These are phyloP conservation scores for Drosophila pseudoobscura DNA, from an alignment of 1,140 invertebrate species.

Conservation along the genomic window DNA sequence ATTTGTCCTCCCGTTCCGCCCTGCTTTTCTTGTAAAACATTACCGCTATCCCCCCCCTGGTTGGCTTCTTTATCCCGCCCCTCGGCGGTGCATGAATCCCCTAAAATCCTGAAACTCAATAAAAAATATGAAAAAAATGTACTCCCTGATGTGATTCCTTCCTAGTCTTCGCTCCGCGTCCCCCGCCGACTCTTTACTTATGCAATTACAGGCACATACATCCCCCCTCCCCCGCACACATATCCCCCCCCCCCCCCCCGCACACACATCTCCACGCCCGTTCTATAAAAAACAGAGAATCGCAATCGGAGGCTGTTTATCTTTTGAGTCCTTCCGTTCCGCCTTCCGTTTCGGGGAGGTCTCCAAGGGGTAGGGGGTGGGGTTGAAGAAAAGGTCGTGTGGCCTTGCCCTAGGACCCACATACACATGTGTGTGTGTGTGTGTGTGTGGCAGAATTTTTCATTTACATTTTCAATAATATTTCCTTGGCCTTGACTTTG, in stretches of 20 bases:
- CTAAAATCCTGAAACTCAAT: constrained; percentile 30
- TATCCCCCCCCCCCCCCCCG: too few species aligned
- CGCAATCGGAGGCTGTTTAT: constrained; percentile 40
- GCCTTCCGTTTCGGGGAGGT: too few species aligned
- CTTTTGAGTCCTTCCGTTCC: constrained; percentile 32
- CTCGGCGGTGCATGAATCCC: too few species aligned
- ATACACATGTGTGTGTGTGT: neutral
- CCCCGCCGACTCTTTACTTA: constrained; percentile 4
- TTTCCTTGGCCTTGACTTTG: constrained; percentile 40
- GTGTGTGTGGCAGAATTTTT: constrained; percentile 28
- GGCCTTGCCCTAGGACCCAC: constrained; percentile 28
- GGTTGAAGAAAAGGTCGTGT: neutral
- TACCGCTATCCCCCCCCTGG: too few species aligned
- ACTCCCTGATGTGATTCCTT: constrained; percentile 5
- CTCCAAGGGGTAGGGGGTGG: neutral
- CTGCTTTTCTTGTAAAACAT: too few species aligned
- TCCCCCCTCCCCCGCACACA: neutral
- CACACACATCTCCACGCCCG: neutral
- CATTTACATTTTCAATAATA: constrained; percentile 51
- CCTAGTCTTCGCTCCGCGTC: too few species aligned
- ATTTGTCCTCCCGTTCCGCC: too few species aligned
- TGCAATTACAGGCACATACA: constrained; percentile 25
- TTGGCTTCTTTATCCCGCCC: constrained; percentile 9
- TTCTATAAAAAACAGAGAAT: constrained; percentile 5
- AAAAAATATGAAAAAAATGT: constrained; percentile 15